Evolutionary conservation across 2,888 invertebrate species (phyloP).

Genomic region (Cancer borealis): DNA sequence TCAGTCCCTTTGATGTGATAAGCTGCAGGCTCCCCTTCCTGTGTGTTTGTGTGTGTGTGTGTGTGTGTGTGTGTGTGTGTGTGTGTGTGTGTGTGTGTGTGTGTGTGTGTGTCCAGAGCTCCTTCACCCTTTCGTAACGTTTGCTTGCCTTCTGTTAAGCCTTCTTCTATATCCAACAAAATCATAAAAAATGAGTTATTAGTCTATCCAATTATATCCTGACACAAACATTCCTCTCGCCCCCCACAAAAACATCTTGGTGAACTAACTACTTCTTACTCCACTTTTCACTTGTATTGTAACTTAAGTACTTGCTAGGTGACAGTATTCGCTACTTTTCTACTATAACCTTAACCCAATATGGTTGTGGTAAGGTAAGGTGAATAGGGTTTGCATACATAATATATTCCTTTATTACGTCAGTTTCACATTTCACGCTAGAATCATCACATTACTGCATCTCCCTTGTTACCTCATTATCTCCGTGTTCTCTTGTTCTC

Average conservation of each 20-base stretch:
- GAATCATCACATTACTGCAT: not conserved
- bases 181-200: not conserved
- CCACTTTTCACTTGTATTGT: no score
- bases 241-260: no score
- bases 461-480: slow-evolving; percentile 5
- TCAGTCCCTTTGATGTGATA: not conserved
- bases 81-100: not conserved
- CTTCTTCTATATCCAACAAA: no score
- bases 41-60: slow-evolving; percentile 35
- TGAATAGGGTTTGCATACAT: not conserved
- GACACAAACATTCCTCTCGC: no score
- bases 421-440: not conserved
- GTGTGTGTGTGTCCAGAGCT: slow-evolving; percentile 3
- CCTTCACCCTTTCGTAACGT: not conserved
- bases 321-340: no score
- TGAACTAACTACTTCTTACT: no score
- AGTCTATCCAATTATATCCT: not conserved
- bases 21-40: slow-evolving; percentile 11
- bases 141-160: no score
- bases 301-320: no score
- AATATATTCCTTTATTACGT: not conserved
- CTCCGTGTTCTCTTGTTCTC: not conserved
- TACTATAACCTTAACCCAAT: no score
- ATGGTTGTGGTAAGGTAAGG: not conserved
- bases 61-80: slow-evolving; percentile 1